Percentiles rank a stretch among this genome's conserved stretches.
Conservation (phyloP, 92 coral and sea anemone species). For the Porites cylindrica region DNA sequence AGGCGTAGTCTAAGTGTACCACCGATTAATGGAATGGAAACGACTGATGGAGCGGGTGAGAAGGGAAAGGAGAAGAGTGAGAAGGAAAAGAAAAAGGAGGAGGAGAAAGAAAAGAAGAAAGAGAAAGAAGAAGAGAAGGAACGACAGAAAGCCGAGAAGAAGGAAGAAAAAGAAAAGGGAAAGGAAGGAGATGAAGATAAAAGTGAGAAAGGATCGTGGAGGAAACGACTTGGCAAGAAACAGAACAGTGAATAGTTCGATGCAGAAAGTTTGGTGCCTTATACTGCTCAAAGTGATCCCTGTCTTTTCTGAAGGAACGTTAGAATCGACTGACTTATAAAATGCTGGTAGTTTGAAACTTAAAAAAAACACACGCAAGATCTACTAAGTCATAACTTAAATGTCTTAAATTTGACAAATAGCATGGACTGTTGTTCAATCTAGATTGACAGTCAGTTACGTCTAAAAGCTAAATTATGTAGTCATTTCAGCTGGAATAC, state of each 20-base stretch:
- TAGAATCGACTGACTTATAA: too few species aligned
- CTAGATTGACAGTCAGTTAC: too few species aligned
- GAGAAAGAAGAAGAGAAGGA: conserved; percentile 49
- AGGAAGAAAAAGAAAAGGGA: conserved; percentile 41
- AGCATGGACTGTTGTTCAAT: too few species aligned
- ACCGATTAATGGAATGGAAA: conserved; percentile 12
- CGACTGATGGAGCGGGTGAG: conserved; percentile 14
- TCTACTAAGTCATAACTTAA: too few species aligned
- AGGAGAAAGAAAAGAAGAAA: conserved; percentile 48
- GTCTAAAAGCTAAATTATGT: too few species aligned
- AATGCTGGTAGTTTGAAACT: too few species aligned
- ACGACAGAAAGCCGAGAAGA: conserved; percentile 50
- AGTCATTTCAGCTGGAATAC: too few species aligned
- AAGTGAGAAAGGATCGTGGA: conserved; percentile 39
- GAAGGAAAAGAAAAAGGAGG: conserved; percentile 43
- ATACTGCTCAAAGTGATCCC: not conserved
- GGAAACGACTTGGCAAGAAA: conserved; percentile 33
- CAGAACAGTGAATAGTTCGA: not conserved
- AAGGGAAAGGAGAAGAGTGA: conserved; percentile 54
- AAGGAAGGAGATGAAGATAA: conserved; percentile 43
- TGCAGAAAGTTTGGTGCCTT: not conserved
- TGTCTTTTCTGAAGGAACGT: not conserved
- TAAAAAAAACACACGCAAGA: too few species aligned
- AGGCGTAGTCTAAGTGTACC: conserved; percentile 30
- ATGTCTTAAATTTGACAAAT: too few species aligned